A percentile compares a stretch with the other conserved stretches of the same genome.
Evolutionary conservation across 2,888 invertebrate species (phyloP).

Genomic region (Philaethria dido): DNA sequence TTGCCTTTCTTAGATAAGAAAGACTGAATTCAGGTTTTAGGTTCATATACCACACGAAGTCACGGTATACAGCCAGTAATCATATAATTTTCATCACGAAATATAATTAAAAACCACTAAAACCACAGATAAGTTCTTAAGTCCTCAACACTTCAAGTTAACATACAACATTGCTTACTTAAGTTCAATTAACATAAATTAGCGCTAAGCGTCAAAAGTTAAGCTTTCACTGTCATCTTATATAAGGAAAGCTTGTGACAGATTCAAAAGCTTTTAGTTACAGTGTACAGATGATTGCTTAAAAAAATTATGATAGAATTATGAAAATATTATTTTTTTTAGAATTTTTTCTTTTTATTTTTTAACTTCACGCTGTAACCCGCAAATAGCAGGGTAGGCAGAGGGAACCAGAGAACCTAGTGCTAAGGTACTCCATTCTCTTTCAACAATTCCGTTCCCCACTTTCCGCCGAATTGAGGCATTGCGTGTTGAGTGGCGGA

Average conservation of each 20-base stretch:
- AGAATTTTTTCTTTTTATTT: too few relatives aligned
- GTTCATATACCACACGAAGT: too few relatives aligned
- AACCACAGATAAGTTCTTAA: slow-evolving; percentile 8
- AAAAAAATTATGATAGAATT: not conserved
- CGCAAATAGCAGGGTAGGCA: too few relatives aligned
- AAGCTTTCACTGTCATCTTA: slow-evolving; percentile 9
- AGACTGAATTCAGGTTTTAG: too few relatives aligned
- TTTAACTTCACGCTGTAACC: too few relatives aligned
- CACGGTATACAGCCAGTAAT: too few relatives aligned
- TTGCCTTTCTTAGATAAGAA: too few relatives aligned
- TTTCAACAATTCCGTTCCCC: too few relatives aligned
- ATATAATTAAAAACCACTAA: not conserved
- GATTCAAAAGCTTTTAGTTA: slow-evolving; percentile 1
- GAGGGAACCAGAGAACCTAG: too few relatives aligned
- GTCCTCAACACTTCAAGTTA: not conserved
- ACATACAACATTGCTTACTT: slow-evolving; percentile 15
- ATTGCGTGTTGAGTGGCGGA: too few relatives aligned
- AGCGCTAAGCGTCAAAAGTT: slow-evolving; percentile 8
- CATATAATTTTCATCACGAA: not conserved
- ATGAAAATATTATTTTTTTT: not conserved
- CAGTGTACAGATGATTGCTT: not conserved
- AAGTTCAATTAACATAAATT: slow-evolving; percentile 23
- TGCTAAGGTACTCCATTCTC: too few relatives aligned
- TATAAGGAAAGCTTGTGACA: slow-evolving; percentile 4
- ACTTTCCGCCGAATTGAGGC: too few relatives aligned